These are phyloP conservation scores for Nycticryphes semicollaris DNA, from an alignment of 2,113 vertebrate genomes.

Conservation along the genomic window DNA sequence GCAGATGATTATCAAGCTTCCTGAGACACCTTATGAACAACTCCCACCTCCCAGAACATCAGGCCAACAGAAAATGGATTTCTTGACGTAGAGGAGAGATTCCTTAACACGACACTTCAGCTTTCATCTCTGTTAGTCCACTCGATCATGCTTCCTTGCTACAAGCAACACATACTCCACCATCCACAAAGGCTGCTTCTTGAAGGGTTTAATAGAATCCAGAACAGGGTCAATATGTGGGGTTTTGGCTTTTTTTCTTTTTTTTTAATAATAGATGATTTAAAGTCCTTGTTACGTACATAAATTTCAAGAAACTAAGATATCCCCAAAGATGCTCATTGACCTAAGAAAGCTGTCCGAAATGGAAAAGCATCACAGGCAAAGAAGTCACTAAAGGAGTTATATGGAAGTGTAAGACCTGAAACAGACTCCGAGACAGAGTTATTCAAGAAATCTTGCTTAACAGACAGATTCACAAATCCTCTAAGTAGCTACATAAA, in stretches of 20 bases:
- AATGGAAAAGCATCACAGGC: neutral
- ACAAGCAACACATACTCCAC: neutral
- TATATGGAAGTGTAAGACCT: neutral
- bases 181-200: neutral
- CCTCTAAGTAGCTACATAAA: neutral
- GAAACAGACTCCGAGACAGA: neutral
- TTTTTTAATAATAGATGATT: neutral
- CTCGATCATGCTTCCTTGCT: neutral
- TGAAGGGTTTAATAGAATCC: neutral
- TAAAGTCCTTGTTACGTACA: neutral
- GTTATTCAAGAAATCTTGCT: neutral
- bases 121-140: neutral
- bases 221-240: neutral
- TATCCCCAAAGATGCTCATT: neutral
- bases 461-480: neutral
- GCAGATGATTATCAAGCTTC: neutral
- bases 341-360: neutral
- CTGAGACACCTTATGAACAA: neutral
- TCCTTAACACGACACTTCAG: neutral
- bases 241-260: neutral
- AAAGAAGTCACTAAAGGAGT: neutral
- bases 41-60: neutral
- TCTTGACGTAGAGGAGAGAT: neutral
- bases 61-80: neutral
- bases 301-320: neutral